Evolutionary conservation across 2,797 vertebrate species (phyloP), one percentile per base, ranked within the genome.

Genomic region (Australoheros facetus): DNA sequence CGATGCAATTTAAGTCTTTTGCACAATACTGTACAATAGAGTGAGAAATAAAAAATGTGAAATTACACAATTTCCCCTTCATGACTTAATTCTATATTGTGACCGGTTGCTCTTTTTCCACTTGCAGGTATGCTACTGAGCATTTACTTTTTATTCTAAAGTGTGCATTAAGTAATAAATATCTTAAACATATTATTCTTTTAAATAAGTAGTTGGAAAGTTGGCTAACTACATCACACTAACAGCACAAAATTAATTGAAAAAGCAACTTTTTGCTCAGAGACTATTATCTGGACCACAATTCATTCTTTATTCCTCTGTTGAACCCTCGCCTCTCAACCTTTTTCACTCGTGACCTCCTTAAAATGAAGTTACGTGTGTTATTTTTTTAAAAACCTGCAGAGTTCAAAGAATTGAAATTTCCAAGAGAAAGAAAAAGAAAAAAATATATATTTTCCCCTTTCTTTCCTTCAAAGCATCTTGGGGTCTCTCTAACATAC

Each of bases 391-490:
- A 12, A 12, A 39, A 39, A 34, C 56, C 28, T 53, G 19, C 55
- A 39, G n/a, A 77, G 51, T 60, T 73, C 45, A 78, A 75, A 72
- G 28, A n/a, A 45, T 56, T 12, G 9, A 34, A 48, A 56, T 45
- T 78, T 78, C 79, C 42, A 75, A 57, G 57, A 75, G 34, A 26
- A 58, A 48, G 16, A 37, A 53, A 21, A 37, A 10, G 8, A 11
- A 5, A 1, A 45, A 66, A 48, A 48, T 30, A 13, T 2, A 51
- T n/a, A 69, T 51, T 51, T n/a, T 32, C 10, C 28, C 55, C 30
- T 64, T 23, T 55, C 64, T 83, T 55, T 28, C 12, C 26, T 45
- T 72, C 19, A 56, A 34, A 55, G 34, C 59, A 51, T 60, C 71
- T 28, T 14, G 16, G 32, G 54, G 71, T 71, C 30, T 66, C 4